A percentile compares a stretch with the other conserved stretches of the same genome.
Evolutionary conservation across 2,797 vertebrate genomes (phyloP).

Genomic region (Staurois parvus): DNA sequence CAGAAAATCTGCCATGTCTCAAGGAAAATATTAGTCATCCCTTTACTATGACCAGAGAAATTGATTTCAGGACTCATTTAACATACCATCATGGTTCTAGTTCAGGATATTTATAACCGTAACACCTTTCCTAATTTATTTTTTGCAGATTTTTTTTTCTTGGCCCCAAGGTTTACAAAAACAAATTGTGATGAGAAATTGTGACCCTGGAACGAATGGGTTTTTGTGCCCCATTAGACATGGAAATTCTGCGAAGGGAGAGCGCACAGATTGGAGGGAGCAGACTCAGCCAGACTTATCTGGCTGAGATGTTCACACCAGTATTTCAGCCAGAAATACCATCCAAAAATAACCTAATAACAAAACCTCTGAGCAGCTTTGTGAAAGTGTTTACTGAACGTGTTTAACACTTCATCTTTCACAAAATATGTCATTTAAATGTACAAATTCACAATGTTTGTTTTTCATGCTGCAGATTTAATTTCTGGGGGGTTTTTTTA

Average conservation of each 20-base stretch:
- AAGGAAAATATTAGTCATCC: constrained; percentile 79
- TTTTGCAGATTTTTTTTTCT: not conserved
- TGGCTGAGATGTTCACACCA: constrained; percentile 75
- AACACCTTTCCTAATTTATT: constrained; percentile 66
- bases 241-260: constrained; percentile 71
- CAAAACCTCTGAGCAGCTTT: constrained; percentile 64
- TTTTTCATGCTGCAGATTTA: too few relatives aligned
- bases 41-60: constrained; percentile 74
- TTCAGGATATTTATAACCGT: constrained; percentile 71
- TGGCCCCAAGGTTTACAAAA: not conserved
- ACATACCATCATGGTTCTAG: constrained; percentile 72
- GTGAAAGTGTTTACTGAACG: constrained; percentile 26
- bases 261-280: constrained; percentile 72
- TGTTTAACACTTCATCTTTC: not conserved
- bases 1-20: constrained; percentile 74
- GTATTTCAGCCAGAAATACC: constrained; percentile 65
- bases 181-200: constrained; percentile 72
- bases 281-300: constrained; percentile 49
- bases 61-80: constrained; percentile 71
- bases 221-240: constrained; percentile 73
- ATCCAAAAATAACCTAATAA: constrained; percentile 68
- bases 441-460: too few relatives aligned
- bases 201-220: constrained; percentile 74
- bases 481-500: too few relatives aligned
- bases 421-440: too few relatives aligned